phyloP scores from a whole-genome alignment of 1,140 invertebrate species.

The Ditylenchus dipsaci region DNA sequence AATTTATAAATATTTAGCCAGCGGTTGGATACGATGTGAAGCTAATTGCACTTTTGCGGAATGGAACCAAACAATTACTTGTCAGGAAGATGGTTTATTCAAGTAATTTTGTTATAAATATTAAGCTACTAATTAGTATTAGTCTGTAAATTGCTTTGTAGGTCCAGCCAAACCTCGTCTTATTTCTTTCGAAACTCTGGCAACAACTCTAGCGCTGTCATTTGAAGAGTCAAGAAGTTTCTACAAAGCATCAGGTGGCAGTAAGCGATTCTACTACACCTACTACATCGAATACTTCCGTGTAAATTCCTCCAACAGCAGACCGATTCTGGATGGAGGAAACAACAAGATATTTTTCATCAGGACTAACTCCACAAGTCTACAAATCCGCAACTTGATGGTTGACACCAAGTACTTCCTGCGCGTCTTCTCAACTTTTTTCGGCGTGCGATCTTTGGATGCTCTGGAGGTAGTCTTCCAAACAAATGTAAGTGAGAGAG shows the following conservation, averaged over 20 bases:
- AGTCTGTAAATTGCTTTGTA: not conserved
- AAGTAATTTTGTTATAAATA: not conserved
- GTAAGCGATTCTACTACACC: not conserved
- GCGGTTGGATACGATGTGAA: not conserved
- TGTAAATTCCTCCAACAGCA: not conserved
- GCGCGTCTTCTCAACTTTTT: not conserved
- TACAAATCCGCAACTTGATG: not conserved
- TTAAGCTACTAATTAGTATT: not conserved
- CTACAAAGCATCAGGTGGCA: not conserved
- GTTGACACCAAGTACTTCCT: not conserved
- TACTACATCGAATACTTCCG: not conserved
- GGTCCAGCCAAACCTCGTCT: constrained; percentile 1
- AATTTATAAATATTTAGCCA: not conserved
- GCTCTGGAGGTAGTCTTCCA: not conserved
- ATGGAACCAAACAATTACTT: not conserved
- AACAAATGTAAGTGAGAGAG: not conserved
- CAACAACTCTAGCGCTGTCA: not conserved
- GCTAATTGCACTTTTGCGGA: not conserved
- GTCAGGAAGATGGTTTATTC: not conserved
- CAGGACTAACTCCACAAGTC: not conserved
- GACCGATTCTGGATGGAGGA: not conserved
- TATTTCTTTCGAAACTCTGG: not conserved
- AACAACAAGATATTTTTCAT: not conserved
- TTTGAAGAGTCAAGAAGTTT: not conserved
- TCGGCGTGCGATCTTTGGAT: not conserved